Conservation (phyloP, 2,888 invertebrate genomes). For the Nowickia ferox region DNA sequence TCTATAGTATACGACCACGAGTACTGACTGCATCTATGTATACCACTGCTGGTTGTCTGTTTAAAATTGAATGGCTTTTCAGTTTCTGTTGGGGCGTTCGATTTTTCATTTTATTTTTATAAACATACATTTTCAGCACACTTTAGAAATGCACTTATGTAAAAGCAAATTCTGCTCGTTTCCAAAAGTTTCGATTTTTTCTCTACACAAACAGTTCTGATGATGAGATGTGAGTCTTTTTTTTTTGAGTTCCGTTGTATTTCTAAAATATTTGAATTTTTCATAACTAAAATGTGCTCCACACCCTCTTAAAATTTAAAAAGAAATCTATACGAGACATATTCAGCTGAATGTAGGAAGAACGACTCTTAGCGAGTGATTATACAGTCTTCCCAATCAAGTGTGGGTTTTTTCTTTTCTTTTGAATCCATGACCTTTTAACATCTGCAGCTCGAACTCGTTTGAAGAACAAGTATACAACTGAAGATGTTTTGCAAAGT, state of each 20-base stretch:
- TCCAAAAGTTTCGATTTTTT: slow-evolving; percentile 37
- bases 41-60: slow-evolving; percentile 29
- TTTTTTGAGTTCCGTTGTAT: slow-evolving; percentile 36
- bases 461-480: slow-evolving; percentile 15
- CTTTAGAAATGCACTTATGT: slow-evolving; percentile 22
- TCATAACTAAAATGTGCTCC: slow-evolving; percentile 44
- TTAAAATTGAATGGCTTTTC: slow-evolving; percentile 51
- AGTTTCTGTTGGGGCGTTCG: slow-evolving; percentile 68
- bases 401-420: slow-evolving; percentile 33
- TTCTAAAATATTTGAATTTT: slow-evolving; percentile 36
- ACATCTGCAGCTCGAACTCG: slow-evolving; percentile 45
- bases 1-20: slow-evolving; percentile 13
- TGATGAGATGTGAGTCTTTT: slow-evolving; percentile 2
- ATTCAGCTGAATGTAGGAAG: slow-evolving; percentile 28
- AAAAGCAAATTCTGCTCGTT: slow-evolving; percentile 19
- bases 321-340: background rate
- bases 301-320: slow-evolving; percentile 55
- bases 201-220: slow-evolving; percentile 17
- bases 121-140: slow-evolving; percentile 37
- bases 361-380: slow-evolving; percentile 25
- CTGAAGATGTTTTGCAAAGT: slow-evolving; percentile 30
- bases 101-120: slow-evolving; percentile 52
- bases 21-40: slow-evolving; percentile 37
- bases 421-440: slow-evolving; percentile 46
- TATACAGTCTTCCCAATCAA: slow-evolving; percentile 40